phyloP scores from a whole-genome alignment of 2,797 vertebrate genomes.

The Fratercula arctica region DNA sequence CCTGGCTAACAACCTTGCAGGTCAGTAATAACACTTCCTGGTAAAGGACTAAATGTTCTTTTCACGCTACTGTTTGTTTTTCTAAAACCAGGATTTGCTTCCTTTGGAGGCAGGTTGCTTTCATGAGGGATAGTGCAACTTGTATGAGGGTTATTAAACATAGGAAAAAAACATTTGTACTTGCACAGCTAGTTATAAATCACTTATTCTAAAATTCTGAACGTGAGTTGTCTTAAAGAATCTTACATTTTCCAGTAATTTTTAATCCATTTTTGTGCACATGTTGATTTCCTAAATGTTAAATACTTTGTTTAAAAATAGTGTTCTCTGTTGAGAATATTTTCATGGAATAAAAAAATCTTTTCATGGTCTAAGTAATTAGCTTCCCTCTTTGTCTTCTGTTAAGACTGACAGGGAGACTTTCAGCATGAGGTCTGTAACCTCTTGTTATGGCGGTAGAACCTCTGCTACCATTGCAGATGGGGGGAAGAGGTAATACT shows the following conservation, averaged over 20 bases:
- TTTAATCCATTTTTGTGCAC: slow-evolving; percentile 84
- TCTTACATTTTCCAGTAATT: slow-evolving; percentile 83
- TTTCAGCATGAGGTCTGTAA: not conserved
- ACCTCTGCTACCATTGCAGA: not conserved
- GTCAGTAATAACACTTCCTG: slow-evolving; percentile 75
- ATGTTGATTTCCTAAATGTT: slow-evolving; percentile 89
- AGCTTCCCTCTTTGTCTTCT: slow-evolving; percentile 60
- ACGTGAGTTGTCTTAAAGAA: slow-evolving; percentile 76
- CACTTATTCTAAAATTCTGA: slow-evolving; percentile 74
- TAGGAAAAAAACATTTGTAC: slow-evolving; percentile 74
- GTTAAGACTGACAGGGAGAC: not conserved
- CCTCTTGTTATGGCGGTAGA: not conserved
- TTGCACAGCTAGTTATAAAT: slow-evolving; percentile 76
- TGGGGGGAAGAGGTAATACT: not conserved
- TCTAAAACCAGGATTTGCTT: slow-evolving; percentile 74
- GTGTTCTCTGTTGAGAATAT: slow-evolving; percentile 87
- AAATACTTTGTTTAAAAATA: slow-evolving; percentile 87
- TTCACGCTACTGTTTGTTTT: slow-evolving; percentile 79
- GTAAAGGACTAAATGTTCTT: slow-evolving; percentile 75
- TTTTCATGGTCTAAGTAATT: slow-evolving; percentile 73
- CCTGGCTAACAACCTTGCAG: slow-evolving; percentile 69
- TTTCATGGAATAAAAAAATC: slow-evolving; percentile 89
- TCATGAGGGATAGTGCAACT: slow-evolving; percentile 71
- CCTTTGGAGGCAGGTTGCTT: slow-evolving; percentile 72
- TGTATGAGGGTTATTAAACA: slow-evolving; percentile 70